phyloP scores from a whole-genome alignment of 2,888 invertebrate species.

The Hydriomena furcata region DNA sequence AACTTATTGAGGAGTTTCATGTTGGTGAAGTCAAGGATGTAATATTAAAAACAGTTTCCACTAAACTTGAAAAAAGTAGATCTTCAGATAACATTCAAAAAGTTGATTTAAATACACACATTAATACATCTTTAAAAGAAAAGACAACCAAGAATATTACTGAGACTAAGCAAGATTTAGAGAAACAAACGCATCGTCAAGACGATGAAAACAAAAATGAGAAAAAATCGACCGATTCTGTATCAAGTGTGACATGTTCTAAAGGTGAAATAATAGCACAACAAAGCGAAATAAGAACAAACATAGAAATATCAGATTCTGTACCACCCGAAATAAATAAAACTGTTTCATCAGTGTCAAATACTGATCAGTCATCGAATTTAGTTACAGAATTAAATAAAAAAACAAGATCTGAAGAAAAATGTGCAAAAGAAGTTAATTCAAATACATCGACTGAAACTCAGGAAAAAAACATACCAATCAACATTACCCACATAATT shows the following conservation, averaged over 20 bases:
- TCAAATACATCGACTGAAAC: background rate
- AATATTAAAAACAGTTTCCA: constrained; percentile 7
- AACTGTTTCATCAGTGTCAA: background rate
- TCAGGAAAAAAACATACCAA: background rate
- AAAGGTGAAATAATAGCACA: background rate
- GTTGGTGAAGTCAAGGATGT: background rate
- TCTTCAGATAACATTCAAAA: constrained; percentile 12
- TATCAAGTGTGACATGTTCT: no score
- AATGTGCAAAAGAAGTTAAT: background rate
- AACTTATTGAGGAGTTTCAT: background rate
- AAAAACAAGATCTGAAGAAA: background rate
- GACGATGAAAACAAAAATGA: constrained; percentile 5
- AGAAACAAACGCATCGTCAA: constrained; percentile 6
- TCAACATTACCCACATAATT: background rate
- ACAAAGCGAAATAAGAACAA: background rate
- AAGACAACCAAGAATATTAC: constrained; percentile 2
- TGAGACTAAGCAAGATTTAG: background rate
- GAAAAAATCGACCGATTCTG: no score
- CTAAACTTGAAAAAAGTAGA: constrained; percentile 20
- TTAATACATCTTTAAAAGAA: constrained; percentile 18
- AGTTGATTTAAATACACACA: background rate
- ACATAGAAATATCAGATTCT: background rate
- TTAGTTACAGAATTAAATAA: background rate
- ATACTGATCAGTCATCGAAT: no score
- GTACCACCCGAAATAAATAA: background rate